Conservation (phyloP, 2,888 invertebrate species). For the Pocota personata region DNA sequence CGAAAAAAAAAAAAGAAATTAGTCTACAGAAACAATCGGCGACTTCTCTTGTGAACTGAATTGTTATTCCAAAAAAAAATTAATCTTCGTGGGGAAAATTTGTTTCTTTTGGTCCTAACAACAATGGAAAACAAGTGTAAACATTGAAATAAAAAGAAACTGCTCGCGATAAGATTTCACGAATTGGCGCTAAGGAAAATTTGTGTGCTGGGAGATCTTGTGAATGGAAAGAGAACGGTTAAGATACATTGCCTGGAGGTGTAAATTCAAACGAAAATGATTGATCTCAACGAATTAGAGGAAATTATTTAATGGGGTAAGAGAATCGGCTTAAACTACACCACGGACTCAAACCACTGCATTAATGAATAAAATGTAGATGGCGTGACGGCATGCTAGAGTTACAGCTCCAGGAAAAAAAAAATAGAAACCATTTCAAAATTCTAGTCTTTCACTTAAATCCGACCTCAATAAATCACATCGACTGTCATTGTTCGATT, state of each 20-base stretch:
- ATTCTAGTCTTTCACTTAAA: background rate
- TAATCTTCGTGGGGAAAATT: slow-evolving; percentile 38
- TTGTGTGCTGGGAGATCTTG: background rate
- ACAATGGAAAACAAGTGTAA: slow-evolving; percentile 39
- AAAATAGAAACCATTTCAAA: background rate
- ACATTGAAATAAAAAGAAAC: slow-evolving; percentile 9
- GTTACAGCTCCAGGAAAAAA: background rate
- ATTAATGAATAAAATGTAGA: background rate
- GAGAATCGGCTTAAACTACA: background rate
- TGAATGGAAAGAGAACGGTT: background rate
- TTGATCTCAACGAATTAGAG: background rate
- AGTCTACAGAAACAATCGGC: slow-evolving; percentile 44
- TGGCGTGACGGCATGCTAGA: background rate
- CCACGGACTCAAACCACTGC: background rate
- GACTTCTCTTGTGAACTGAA: slow-evolving; percentile 66
- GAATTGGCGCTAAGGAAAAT: slow-evolving; percentile 29
- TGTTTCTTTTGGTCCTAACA: slow-evolving; percentile 1
- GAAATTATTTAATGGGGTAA: background rate
- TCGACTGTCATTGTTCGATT: slow-evolving; percentile 10
- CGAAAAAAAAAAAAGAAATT: slow-evolving; percentile 7
- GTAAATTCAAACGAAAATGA: background rate
- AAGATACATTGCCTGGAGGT: background rate
- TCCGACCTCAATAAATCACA: slow-evolving; percentile 9
- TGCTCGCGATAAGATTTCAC: slow-evolving; percentile 35
- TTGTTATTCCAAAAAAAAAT: slow-evolving; percentile 21